phyloP scores from a whole-genome alignment of 1,140 invertebrate genomes.

The Bombus picipes region DNA sequence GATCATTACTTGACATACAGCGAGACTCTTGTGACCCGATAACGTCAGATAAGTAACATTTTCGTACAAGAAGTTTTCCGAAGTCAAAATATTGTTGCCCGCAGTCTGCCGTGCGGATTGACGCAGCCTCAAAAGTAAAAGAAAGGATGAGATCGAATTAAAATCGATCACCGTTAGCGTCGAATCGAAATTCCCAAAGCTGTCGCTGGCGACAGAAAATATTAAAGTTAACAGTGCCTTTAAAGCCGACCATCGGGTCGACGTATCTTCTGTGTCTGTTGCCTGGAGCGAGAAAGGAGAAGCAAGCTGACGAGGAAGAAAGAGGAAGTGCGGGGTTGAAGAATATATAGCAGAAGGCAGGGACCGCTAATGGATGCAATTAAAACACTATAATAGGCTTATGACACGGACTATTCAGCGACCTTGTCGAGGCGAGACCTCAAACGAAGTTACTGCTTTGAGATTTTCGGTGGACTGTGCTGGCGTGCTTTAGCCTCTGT shows the following conservation, averaged over 20 bases:
- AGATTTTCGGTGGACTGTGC: conserved; percentile 46
- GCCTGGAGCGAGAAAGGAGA: not conserved
- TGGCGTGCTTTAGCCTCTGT: conserved; percentile 44
- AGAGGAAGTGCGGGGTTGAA: conserved; percentile 4
- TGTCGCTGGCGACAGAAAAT: not conserved
- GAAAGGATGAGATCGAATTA: too few species aligned
- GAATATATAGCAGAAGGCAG: not conserved
- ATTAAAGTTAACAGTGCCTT: not conserved
- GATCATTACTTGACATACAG: too few species aligned
- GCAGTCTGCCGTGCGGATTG: too few species aligned
- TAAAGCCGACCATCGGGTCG: not conserved
- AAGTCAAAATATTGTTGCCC: too few species aligned
- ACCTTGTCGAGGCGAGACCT: conserved; percentile 17
- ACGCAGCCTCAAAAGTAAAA: too few species aligned
- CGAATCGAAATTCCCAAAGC: not conserved
- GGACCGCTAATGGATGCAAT: conserved; percentile 73
- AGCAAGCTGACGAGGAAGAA: not conserved
- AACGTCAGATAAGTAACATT: too few species aligned
- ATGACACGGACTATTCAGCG: conserved; percentile 13
- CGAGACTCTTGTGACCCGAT: too few species aligned
- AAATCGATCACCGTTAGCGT: too few species aligned
- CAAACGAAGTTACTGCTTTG: conserved; percentile 31
- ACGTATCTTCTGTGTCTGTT: not conserved
- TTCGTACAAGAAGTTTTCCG: too few species aligned
- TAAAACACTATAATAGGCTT: conserved; percentile 70